Evolutionary conservation across 2,888 invertebrate species (phyloP).

Genomic region (Andrena bicolor): DNA sequence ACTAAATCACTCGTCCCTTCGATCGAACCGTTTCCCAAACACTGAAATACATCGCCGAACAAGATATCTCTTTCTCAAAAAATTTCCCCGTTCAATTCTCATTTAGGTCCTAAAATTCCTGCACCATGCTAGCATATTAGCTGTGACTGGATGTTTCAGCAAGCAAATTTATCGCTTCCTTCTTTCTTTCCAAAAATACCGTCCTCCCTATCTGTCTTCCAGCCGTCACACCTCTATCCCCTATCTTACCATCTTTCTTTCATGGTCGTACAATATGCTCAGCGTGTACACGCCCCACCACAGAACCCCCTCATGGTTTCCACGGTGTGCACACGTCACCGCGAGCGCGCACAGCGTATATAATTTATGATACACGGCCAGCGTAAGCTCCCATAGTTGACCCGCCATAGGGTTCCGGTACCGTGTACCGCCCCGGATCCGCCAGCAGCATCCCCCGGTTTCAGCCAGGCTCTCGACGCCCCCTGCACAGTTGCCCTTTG

Average conservation of each 20-base stretch:
- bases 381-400: constrained; percentile 70
- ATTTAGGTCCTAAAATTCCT: no score
- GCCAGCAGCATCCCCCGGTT: constrained; percentile 41
- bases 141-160: background rate
- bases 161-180: background rate
- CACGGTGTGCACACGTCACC: constrained; percentile 10
- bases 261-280: background rate
- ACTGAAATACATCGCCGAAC: background rate
- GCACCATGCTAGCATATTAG: no score
- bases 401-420: constrained; percentile 54
- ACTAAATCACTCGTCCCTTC: background rate
- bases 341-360: constrained; percentile 4
- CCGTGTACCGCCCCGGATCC: constrained; percentile 35
- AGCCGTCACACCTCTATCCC: background rate
- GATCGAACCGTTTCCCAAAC: background rate
- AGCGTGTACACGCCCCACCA: background rate
- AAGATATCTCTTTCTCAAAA: background rate
- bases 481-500: constrained; percentile 64
- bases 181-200: background rate
- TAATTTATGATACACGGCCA: constrained; percentile 75
- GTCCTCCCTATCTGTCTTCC: background rate
- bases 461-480: constrained; percentile 21
- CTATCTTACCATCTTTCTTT: constrained; percentile 6
- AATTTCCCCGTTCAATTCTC: background rate
- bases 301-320: constrained; percentile 20